Conservation (phyloP, 2,113 vertebrate genomes). For the Strigops habroptila region DNA sequence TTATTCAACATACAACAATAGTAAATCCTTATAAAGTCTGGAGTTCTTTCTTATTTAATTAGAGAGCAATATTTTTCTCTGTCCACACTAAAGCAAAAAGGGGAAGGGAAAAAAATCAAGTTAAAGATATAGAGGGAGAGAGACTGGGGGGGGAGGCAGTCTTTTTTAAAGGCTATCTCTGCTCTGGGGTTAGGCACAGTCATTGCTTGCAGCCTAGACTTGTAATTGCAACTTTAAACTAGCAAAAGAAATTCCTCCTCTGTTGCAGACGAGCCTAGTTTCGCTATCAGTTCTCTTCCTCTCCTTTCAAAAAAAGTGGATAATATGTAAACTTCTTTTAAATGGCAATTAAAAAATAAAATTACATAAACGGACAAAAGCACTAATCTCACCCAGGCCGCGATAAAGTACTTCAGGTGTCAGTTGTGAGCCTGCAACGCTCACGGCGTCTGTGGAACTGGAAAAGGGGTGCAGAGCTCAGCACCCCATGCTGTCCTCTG, state of each 20-base stretch:
- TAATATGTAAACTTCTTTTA: neutral
- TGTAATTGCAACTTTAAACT: neutral
- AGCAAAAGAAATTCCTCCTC: neutral
- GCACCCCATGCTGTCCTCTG: neutral
- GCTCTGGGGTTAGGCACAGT: neutral
- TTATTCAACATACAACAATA: neutral
- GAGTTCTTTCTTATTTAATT: neutral
- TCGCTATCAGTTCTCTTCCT: neutral
- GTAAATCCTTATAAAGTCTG: neutral
- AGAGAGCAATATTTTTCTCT: neutral
- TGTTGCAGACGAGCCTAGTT: neutral
- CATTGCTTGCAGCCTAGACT: neutral
- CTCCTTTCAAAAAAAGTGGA: neutral
- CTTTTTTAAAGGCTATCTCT: neutral
- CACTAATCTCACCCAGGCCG: neutral
- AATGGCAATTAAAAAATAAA: neutral
- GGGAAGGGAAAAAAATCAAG: neutral
- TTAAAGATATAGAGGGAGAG: neutral
- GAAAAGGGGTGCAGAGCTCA: neutral
- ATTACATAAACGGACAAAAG: neutral
- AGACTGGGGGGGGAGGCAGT: neutral
- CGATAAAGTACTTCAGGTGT: neutral
- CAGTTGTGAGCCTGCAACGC: neutral
- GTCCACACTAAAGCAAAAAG: neutral
- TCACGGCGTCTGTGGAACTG: neutral